Conservation (phyloP, 2,113 vertebrate genomes). For the Catharus fuscescens region DNA sequence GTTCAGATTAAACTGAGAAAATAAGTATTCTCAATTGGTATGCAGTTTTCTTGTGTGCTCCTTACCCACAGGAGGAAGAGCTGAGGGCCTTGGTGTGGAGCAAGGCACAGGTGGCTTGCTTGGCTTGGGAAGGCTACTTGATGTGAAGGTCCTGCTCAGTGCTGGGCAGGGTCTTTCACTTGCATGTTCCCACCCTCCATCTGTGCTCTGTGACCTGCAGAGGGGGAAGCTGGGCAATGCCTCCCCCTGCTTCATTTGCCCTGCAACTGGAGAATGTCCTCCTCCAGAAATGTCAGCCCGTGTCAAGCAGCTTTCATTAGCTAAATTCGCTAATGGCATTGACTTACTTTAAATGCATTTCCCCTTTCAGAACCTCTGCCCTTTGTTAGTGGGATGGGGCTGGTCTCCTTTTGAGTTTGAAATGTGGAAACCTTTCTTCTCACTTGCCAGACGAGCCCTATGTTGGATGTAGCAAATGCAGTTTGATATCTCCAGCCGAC, state of each 20-base stretch:
- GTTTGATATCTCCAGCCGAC: slow-evolving; percentile 49
- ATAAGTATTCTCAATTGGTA: not conserved
- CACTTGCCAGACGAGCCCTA: not conserved
- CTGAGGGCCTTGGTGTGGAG: not conserved
- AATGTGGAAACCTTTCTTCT: not conserved
- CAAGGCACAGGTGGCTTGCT: not conserved
- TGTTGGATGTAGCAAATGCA: not conserved
- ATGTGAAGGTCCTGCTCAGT: fast-evolving
- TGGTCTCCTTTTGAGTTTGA: not conserved
- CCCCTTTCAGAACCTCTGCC: not conserved
- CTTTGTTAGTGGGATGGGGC: not conserved
- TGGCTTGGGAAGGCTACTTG: not conserved
- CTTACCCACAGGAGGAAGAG: not conserved
- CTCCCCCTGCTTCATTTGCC: not conserved
- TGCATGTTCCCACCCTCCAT: not conserved
- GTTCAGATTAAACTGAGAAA: not conserved
- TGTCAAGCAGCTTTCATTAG: slow-evolving; percentile 26
- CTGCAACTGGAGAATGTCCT: not conserved
- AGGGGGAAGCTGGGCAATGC: not conserved
- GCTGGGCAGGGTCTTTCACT: not conserved
- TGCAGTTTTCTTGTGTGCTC: not conserved
- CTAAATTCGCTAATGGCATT: not conserved
- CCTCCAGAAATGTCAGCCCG: not conserved
- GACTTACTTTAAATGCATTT: slow-evolving; percentile 17
- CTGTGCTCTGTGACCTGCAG: not conserved